phyloP scores from a whole-genome alignment of 2,113 vertebrate species.

The Dendrocopos noguchii region DNA sequence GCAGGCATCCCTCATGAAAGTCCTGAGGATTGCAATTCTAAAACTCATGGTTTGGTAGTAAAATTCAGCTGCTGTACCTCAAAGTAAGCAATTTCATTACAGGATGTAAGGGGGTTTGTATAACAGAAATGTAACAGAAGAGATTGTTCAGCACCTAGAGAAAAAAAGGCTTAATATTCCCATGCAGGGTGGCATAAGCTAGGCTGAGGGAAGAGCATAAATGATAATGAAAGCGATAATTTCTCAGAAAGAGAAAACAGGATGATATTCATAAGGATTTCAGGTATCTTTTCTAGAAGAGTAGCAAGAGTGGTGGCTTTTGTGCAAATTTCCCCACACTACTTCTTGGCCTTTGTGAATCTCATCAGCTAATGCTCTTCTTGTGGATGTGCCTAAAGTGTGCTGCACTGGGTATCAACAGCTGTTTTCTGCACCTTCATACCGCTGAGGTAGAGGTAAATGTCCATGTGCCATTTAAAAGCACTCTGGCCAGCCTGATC shows the following conservation, averaged over 20 bases:
- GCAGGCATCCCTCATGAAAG: background rate
- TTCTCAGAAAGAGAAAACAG: background rate
- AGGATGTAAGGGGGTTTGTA: background rate
- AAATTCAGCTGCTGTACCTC: background rate
- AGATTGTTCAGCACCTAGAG: background rate
- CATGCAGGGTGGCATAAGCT: background rate
- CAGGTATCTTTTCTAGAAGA: background rate
- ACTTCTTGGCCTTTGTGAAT: background rate
- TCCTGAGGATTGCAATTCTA: background rate
- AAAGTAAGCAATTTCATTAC: background rate
- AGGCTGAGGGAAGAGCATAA: background rate
- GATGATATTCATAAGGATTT: background rate
- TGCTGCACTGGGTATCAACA: accelerated
- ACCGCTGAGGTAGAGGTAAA: background rate
- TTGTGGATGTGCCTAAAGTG: accelerated
- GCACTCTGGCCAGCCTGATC: too few species aligned
- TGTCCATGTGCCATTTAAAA: background rate
- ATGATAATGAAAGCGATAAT: background rate
- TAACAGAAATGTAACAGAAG: background rate
- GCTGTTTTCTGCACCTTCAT: background rate
- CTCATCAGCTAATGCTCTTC: background rate
- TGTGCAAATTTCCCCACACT: background rate
- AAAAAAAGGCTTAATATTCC: background rate
- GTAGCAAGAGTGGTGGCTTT: background rate
- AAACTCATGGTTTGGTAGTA: background rate